phyloP scores from a whole-genome alignment of 2,888 invertebrate genomes.

The Colostygia pectinataria region DNA sequence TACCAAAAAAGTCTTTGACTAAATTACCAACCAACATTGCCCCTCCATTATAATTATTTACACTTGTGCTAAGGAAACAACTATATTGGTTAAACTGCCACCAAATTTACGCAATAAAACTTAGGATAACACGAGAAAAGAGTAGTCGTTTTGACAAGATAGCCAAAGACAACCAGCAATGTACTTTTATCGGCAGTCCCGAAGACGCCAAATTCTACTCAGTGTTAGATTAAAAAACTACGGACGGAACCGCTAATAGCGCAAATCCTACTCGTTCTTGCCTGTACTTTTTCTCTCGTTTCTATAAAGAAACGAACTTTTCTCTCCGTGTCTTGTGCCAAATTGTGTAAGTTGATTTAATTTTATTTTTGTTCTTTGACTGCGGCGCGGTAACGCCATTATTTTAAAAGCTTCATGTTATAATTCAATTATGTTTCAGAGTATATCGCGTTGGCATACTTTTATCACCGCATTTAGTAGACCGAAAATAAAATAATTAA shows the following conservation, averaged over 20 bases:
- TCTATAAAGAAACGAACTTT: constrained; percentile 29
- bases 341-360: constrained; percentile 39
- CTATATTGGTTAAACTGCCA: no score
- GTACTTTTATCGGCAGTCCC: no score
- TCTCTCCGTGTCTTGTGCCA: constrained; percentile 28
- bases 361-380: constrained; percentile 34
- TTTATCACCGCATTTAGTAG: not conserved
- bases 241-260: constrained; percentile 3
- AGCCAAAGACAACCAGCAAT: no score
- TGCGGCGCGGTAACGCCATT: constrained; percentile 26
- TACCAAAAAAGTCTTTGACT: no score
- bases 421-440: constrained; percentile 17
- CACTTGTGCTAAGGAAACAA: no score
- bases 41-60: no score
- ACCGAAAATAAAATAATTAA: no score
- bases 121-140: no score
- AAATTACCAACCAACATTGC: no score
- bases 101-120: no score
- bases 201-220: no score
- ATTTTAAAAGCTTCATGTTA: constrained; percentile 24
- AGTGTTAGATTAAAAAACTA: not conserved
- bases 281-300: constrained; percentile 39
- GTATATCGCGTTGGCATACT: constrained; percentile 2
- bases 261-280: not conserved
- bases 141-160: no score